Conservation (phyloP, 2,888 invertebrate species). For the Dicranocentrus wangi region DNA sequence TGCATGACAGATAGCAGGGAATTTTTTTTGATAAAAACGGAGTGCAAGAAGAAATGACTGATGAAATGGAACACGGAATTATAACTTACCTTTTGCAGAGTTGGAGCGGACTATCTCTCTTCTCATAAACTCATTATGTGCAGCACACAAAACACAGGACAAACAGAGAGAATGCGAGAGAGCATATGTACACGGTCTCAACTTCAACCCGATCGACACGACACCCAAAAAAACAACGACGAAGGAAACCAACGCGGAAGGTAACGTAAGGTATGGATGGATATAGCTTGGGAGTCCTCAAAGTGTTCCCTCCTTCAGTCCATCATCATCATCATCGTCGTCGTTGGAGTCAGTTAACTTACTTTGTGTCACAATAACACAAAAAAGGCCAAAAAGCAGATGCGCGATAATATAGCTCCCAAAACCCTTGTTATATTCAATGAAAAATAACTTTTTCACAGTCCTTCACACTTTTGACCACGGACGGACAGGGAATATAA, state of each 20-base stretch:
- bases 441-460: conserved; percentile 25
- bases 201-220: not conserved
- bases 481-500: too few species aligned
- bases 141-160: conserved; percentile 2
- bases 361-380: not conserved
- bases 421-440: conserved; percentile 46
- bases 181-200: not conserved
- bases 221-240: conserved; percentile 5
- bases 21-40: conserved; percentile 44
- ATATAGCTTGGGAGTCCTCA: not conserved
- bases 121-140: conserved; percentile 32
- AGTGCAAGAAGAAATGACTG: conserved; percentile 15
- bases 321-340: not conserved
- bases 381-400: not conserved
- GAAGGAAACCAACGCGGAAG: too few species aligned
- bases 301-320: conserved; percentile 14
- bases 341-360: too few species aligned
- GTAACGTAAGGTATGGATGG: too few species aligned
- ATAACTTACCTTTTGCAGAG: conserved; percentile 2
- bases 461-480: conserved; percentile 53
- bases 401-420: not conserved
- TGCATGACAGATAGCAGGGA: conserved; percentile 39
- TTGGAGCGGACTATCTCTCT: not conserved
- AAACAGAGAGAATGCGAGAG: not conserved
- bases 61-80: conserved; percentile 18